Evolutionary conservation across 2,113 vertebrate species (phyloP).

Genomic region (Protomyctophum bolini): DNA sequence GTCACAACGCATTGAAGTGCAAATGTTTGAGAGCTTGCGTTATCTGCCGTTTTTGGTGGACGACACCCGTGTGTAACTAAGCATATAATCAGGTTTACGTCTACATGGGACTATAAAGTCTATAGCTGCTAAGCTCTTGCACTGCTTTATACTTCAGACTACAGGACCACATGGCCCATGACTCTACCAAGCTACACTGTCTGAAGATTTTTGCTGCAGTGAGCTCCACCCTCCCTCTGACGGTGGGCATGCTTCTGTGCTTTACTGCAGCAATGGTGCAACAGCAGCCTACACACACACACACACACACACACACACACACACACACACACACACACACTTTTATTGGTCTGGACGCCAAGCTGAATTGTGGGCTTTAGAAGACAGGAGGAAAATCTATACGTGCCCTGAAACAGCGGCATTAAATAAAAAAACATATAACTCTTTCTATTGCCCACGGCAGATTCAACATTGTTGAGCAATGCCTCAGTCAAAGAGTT

Average conservation of each 20-base stretch:
- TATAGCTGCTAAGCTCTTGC: background rate
- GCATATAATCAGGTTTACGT: too few species aligned
- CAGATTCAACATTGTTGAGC: conserved; percentile 1
- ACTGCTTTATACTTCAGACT: background rate
- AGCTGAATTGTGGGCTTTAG: conserved; percentile 6
- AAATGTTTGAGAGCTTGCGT: too few species aligned
- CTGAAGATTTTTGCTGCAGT: conserved; percentile 64
- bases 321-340: background rate
- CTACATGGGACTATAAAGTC: too few species aligned
- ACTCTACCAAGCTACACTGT: conserved; percentile 46
- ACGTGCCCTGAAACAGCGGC: background rate
- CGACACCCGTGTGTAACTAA: too few species aligned
- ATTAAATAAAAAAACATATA: conserved; percentile 3
- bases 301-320: background rate
- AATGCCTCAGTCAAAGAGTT: background rate
- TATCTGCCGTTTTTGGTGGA: too few species aligned
- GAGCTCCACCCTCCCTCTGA: conserved; percentile 33
- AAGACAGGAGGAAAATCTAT: conserved; percentile 13
- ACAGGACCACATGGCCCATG: conserved; percentile 14
- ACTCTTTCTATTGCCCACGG: background rate
- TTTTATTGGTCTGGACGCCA: conserved; percentile 27
- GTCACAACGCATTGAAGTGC: too few species aligned
- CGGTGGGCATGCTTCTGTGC: conserved; percentile 37
- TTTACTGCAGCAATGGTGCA: conserved; percentile 45
- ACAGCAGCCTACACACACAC: conserved; percentile 17